Evolutionary conservation across 92 coral and sea anemone genomes (phyloP).

Genomic region (Scolanthus callimorphus): DNA sequence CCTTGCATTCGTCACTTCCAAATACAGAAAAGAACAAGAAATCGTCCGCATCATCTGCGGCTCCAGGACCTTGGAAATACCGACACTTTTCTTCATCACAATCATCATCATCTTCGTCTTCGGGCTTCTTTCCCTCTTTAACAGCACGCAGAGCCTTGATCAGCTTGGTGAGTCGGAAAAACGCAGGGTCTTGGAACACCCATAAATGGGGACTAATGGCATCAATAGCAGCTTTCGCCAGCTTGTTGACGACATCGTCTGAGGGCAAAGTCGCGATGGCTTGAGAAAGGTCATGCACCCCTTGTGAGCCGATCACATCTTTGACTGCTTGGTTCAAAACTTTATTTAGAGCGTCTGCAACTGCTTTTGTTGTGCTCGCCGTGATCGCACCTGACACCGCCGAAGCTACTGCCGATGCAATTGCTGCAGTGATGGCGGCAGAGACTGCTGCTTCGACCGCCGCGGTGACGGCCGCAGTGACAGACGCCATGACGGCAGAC

Average conservation of each 20-base stretch:
- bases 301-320: conserved; percentile 14
- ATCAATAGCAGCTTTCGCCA: too few relatives aligned
- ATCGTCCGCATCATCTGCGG: background rate
- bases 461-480: background rate
- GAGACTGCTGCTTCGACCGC: too few relatives aligned
- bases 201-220: background rate
- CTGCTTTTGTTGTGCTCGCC: background rate
- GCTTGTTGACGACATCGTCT: background rate
- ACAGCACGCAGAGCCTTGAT: too few relatives aligned
- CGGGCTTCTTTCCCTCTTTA: too few relatives aligned
- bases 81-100: too few relatives aligned
- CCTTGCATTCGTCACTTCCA: conserved; percentile 9
- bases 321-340: background rate
- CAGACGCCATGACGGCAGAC: background rate
- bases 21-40: background rate
- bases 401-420: too few relatives aligned
- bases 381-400: too few relatives aligned
- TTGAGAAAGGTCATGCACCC: background rate
- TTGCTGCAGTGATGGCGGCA: too few relatives aligned
- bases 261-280: background rate
- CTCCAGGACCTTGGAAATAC: background rate
- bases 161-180: conserved; percentile 3
- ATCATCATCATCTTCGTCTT: too few relatives aligned
- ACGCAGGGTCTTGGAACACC: conserved; percentile 2
- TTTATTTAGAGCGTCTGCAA: conserved; percentile 1